Evolutionary conservation across 2,797 vertebrate genomes (phyloP), one percentile per base, ranked within the genome.

Genomic region (Hephaestus fuliginosus): DNA sequence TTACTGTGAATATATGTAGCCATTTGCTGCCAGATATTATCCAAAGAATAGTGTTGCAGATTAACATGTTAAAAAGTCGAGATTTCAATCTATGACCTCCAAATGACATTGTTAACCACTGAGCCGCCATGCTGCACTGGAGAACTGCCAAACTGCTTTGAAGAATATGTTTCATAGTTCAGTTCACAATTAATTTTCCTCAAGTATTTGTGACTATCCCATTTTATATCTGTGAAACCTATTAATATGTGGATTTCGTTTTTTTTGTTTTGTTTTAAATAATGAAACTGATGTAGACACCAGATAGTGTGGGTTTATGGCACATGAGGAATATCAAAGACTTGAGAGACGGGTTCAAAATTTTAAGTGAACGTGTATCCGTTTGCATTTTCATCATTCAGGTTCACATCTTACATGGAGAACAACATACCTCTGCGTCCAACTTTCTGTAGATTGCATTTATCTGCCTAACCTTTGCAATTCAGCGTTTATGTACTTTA

Each of bases 301-400:
- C 33, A 39, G 30, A 75, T 68, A 25, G 3, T 13, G 28, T 28
- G 18, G 18, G 22, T 13, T 0, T 63, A 67, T 52, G 22, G 6
- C 30, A 14, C 12, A 33, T 51, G 43, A 61, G 15, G 18, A 62
- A 51, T 11, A 36, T 1, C 2, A 7, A 39, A 39, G 36, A 39
- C 36, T 15, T 46, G 43, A 44, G 58, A 55, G 9, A 48, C 17
- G n/a, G 11, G 71, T 51, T 72, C 33, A 75, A 67, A 44, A 77
- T 51, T 57, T 78, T 46, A 7, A 43, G 28, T 78, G 20, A 75
- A 43, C 44, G 22, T 72, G 2, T 4, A 43, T 8, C 13, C 4
- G 78, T 77, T 76, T 82, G 25, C 55, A 76, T 63, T 60, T 76
- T 70, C 49, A 63, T 70, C 20, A 74, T 36, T 67, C 17, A 25